Evolutionary conservation across 2,797 vertebrate genomes (phyloP), one percentile per base, ranked within the genome.

Genomic region (Myiotriccus ornatus): DNA sequence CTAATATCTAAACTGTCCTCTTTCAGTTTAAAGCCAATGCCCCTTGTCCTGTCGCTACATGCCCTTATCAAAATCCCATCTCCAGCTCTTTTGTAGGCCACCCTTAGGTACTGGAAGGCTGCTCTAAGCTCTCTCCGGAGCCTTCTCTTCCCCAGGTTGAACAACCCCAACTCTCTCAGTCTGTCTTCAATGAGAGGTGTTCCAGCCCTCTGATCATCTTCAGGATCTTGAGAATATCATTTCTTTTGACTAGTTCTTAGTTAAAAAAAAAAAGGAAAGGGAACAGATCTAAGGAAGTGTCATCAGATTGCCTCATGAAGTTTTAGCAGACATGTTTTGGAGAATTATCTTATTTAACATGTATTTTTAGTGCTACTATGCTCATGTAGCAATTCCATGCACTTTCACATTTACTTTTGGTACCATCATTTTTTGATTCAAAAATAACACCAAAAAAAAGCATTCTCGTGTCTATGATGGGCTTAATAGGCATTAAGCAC

Each of bases 391-490:
- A 56, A 65, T 28, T 70, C 63, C 9, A 2, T 0, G 0, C 46
- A 22, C 18, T 47, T 67, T 49, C 25, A 34, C 1, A 0, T 24
- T 78, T 78, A 20, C 34, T 76, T 64, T 30, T 14, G 22, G 20
- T 37, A 70, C 4, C 0, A 0, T 17, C 44, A 19, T 39, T 70
- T 92, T 84, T 50, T 55, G 1, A 20, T 43, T 28, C 7, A 71
- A 44, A 87, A 82, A 25, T 18, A 62, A 64, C 24, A 52, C 27
- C 27, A 47, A 32, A 43, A 49, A 49, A 64, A 78, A 74, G 11
- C 46, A 59, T 25, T 22, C 56, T 55, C 34, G 49, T 0, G 0
- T 62, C 73, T 77, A 2, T 23, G 14, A 89, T 0, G 2, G 70
- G 35, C 8, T 68, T 85, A 65, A 62, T 0, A 30, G 22, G 56